Evolutionary conservation across 2,113 vertebrate species (phyloP), one percentile per base, ranked within the genome.

Genomic region (Isurus oxyrinchus): DNA sequence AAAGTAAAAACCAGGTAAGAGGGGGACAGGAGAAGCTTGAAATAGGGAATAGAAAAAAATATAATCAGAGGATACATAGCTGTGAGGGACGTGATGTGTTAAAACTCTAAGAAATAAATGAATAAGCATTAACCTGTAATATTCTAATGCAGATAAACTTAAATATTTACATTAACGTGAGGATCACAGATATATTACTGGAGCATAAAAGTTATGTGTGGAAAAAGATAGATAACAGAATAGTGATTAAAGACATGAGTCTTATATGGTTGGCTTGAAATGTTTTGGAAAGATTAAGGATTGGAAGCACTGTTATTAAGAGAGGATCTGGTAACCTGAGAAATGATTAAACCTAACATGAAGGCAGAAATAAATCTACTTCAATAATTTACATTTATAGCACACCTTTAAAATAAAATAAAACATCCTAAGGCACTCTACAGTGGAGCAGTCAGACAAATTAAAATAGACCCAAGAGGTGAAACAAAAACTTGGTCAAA

Each of bases 91-190:
- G n/a, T 63, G 35, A 94, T 94, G 90, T 63, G 90, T 94, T 94
- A 94, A 94, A 94, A 61, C n/a, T 63, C 31, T 19, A 63, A 93
- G 90, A 63, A 93, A 94, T 94, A 94, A 94, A 94, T n/a, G 63
- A 94, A n/a, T 93, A 93, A 93, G 31, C 35, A 61, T 2, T 13
- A 88, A 61, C 27, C 31, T n/a, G 57, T 93, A 35, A 35, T 93
- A 31, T 59, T 94, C n/a, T 66, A 66, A 40, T 94, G 59, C n/a
- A 7, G 35, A 94, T 63, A 66, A 94, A 63, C 90, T 94, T 94
- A 66, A 94, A 94, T 94, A 66, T 94, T 94, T 94, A 61, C 61
- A 94, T 94, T 94, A 94, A 94, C 90, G 21, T 94, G 90, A 94
- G 61, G 59, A 94, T 40, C n/a, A 93, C 57, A 94, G 90, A 94